Percentiles rank a stretch among this genome's conserved stretches.
Conservation (phyloP, 2,888 invertebrate genomes). For the Acrobasis suavella region DNA sequence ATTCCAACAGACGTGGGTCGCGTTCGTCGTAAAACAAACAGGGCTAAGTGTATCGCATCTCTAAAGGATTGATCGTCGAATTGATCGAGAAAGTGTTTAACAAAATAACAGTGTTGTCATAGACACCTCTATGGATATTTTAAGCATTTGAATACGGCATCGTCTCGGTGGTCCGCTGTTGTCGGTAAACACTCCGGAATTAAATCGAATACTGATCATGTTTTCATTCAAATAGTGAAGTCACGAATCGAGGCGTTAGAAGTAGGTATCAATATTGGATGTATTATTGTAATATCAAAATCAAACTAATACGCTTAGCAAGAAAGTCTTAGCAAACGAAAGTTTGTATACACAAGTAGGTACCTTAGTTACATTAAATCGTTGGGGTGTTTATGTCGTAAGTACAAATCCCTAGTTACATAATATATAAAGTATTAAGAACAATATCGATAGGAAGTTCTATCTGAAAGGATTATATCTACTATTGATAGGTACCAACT, state of each 20-base stretch:
- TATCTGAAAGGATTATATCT: too few relatives aligned
- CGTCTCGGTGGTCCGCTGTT: conserved; percentile 60
- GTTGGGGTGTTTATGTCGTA: too few relatives aligned
- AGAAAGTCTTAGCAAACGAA: too few relatives aligned
- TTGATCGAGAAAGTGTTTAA: conserved; percentile 58
- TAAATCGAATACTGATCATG: conserved; percentile 28
- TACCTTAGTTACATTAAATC: too few relatives aligned
- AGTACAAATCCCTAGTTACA: too few relatives aligned
- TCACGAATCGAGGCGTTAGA: conserved; percentile 5
- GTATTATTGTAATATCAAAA: not conserved
- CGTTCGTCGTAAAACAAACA: conserved; percentile 44
- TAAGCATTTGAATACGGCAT: conserved; percentile 31
- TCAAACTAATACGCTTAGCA: not conserved
- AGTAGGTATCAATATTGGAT: not conserved
- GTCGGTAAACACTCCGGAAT: conserved; percentile 50
- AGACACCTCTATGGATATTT: conserved; percentile 47
- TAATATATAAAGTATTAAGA: too few relatives aligned
- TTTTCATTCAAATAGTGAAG: conserved; percentile 18
- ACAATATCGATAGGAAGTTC: too few relatives aligned
- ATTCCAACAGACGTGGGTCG: conserved; percentile 38
- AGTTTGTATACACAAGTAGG: too few relatives aligned
- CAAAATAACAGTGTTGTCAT: conserved; percentile 58
- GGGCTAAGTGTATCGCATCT: conserved; percentile 32
- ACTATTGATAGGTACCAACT: too few relatives aligned
- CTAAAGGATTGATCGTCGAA: conserved; percentile 47